A percentile compares a stretch with the other conserved stretches of the same genome.
Evolutionary conservation across 2,797 vertebrate species (phyloP).

Genomic region (Clarias platycephalus): DNA sequence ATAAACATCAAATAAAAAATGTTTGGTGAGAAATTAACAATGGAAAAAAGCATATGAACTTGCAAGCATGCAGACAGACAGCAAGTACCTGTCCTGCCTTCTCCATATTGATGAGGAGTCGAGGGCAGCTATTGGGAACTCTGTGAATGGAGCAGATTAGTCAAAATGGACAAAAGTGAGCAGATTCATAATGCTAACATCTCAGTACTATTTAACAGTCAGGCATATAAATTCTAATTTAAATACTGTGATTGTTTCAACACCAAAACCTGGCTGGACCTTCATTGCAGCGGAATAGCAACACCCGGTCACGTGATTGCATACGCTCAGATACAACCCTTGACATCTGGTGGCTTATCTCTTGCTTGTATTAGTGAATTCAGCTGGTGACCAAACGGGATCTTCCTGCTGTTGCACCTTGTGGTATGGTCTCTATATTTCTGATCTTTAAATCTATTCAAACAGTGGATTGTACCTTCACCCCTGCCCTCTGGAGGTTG

Average conservation of each 20-base stretch:
- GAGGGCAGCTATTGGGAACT: constrained; percentile 82
- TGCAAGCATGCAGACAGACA: too few species aligned
- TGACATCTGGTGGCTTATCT: neutral
- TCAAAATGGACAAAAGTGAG: neutral
- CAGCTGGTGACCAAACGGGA: neutral
- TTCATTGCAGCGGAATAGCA: too few species aligned
- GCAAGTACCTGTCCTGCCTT: constrained; percentile 82
- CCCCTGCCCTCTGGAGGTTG: neutral
- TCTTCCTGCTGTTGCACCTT: neutral
- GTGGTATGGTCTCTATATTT: neutral
- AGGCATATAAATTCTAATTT: too few species aligned
- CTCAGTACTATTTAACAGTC: too few species aligned
- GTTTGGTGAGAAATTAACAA: neutral
- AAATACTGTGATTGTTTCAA: too few species aligned
- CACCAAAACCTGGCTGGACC: too few species aligned
- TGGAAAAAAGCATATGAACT: neutral
- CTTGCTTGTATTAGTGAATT: neutral
- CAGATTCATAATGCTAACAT: too few species aligned
- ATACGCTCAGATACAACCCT: neutral
- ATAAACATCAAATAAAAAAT: neutral
- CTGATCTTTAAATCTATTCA: neutral
- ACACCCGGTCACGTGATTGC: too few species aligned
- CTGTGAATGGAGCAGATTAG: constrained; percentile 60
- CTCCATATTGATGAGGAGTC: constrained; percentile 92
- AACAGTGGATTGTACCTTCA: neutral